Evolutionary conservation across 2,113 vertebrate species (phyloP).

Genomic region (Gila orcuttii): DNA sequence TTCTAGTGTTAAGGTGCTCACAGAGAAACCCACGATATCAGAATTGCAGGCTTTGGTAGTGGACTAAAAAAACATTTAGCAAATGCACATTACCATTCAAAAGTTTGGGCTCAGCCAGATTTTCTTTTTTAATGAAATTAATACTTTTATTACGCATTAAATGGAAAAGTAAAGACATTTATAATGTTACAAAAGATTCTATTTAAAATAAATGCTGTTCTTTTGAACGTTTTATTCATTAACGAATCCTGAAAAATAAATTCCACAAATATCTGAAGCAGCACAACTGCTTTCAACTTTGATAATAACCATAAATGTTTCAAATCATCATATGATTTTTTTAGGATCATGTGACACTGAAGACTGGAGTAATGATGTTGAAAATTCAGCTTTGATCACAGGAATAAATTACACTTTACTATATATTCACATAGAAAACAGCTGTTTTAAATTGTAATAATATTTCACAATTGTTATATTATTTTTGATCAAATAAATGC

Average conservation of each 20-base stretch:
- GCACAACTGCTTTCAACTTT: neutral
- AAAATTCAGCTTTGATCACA: neutral
- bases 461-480: neutral
- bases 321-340: neutral
- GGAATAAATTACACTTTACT: no score
- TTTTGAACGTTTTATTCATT: neutral
- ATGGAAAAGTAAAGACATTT: neutral
- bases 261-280: neutral
- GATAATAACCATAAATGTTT: neutral
- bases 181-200: neutral
- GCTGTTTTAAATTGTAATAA: accelerated
- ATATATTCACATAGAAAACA: no score
- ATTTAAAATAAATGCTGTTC: neutral
- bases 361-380: neutral
- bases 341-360: neutral
- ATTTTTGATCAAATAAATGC: no score
- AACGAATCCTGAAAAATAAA: no score
- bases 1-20: neutral
- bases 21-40: neutral
- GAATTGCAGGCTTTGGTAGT: neutral
- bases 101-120: neutral
- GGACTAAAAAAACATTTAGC: neutral
- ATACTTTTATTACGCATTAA: neutral
- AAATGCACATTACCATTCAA: neutral
- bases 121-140: no score